phyloP scores from a whole-genome alignment of 2,888 invertebrate genomes.

The Seira musarum region DNA sequence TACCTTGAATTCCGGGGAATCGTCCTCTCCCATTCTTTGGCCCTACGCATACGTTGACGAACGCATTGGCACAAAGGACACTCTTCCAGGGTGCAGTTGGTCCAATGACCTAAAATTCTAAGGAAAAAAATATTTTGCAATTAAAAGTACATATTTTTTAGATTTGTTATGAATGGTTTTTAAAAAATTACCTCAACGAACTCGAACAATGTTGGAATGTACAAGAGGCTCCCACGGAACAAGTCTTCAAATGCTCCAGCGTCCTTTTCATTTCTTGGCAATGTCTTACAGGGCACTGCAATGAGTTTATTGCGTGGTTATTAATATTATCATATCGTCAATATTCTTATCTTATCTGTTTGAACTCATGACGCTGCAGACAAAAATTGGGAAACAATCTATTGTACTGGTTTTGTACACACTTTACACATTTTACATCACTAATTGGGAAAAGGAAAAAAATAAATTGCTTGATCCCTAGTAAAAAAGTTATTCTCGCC shows the following conservation, averaged over 20 bases:
- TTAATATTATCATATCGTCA: neutral
- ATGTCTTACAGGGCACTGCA: constrained; percentile 50
- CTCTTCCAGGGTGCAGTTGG: constrained; percentile 49
- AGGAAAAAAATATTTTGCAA: too few species aligned
- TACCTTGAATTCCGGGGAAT: constrained; percentile 38
- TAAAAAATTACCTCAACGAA: constrained; percentile 2
- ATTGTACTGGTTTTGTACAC: too few species aligned
- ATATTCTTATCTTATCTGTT: neutral
- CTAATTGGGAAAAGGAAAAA: too few species aligned
- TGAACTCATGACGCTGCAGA: neutral
- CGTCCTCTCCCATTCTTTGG: constrained; percentile 53
- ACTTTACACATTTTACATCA: too few species aligned
- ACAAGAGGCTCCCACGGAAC: constrained; percentile 26
- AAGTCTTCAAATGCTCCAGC: constrained; percentile 45
- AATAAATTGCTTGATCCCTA: too few species aligned
- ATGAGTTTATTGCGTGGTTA: neutral
- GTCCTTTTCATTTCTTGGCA: constrained; percentile 47
- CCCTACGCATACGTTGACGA: constrained; percentile 40
- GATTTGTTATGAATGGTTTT: neutral
- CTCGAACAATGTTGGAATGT: constrained; percentile 49
- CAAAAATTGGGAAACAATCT: too few species aligned
- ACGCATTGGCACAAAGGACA: constrained; percentile 53
- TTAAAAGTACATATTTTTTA: too few species aligned
- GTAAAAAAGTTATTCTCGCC: too few species aligned
- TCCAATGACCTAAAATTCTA: constrained; percentile 50